These are phyloP conservation scores for Sesia bembeciformis DNA, from an alignment of 2,888 invertebrate species.

Conservation along the genomic window DNA sequence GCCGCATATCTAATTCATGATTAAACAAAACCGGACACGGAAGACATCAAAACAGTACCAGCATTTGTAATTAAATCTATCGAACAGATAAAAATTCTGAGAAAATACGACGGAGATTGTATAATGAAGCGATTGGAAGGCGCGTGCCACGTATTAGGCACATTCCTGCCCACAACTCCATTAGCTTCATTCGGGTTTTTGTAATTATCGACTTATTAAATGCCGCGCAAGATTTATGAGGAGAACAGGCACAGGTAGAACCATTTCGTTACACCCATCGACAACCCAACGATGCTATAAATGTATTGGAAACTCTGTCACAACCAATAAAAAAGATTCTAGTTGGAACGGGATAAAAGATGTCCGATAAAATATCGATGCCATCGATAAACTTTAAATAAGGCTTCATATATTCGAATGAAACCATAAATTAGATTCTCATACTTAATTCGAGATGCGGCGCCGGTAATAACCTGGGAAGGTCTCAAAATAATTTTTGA, in stretches of 20 bases:
- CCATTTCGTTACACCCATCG: conserved; percentile 33
- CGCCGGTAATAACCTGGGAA: background rate
- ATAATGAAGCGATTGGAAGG: conserved; percentile 54
- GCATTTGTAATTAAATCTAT: conserved; percentile 56
- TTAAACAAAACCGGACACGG: conserved; percentile 38
- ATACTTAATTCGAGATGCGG: background rate
- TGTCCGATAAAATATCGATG: background rate
- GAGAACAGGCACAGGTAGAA: conserved; percentile 29
- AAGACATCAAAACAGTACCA: conserved; percentile 45
- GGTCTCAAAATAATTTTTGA: background rate
- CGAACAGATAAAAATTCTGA: conserved; percentile 38
- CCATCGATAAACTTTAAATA: background rate
- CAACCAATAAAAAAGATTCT: conserved; percentile 7
- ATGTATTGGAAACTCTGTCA: conserved; percentile 15
- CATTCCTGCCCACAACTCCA: conserved; percentile 31
- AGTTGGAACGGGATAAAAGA: background rate
- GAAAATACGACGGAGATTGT: conserved; percentile 46
- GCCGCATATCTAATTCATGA: conserved; percentile 36
- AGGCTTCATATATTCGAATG: background rate
- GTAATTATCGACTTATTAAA: conserved; percentile 58
- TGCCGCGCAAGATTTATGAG: conserved; percentile 45
- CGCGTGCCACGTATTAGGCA: conserved; percentile 52
- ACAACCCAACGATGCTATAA: conserved; percentile 25
- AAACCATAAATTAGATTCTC: background rate
- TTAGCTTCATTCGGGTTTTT: conserved; percentile 38